Evolutionary conservation across 1,140 invertebrate species (phyloP), one percentile per base, ranked within the genome.

Genomic region (Paralvinella palmiformis): DNA sequence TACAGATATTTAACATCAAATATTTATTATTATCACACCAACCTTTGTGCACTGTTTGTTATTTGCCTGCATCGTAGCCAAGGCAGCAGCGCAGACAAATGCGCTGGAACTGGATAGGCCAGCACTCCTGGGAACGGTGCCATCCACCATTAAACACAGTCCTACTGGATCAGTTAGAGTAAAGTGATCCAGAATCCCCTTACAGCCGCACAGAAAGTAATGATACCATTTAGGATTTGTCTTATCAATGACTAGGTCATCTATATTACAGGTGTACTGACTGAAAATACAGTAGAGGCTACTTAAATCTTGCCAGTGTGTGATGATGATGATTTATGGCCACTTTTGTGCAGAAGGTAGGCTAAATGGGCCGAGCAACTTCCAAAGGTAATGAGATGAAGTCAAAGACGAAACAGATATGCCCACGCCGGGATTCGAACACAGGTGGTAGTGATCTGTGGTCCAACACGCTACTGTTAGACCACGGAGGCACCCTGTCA

Each of bases 51-150:
- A 57, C 22, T 67, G 66, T 56, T 70, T 64, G 0, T 63, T 69
- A 81, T 91, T 87, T n/a, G 86, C 85, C 69, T 88, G 80, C n/a
- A 89, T 80, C 37, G 89, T 88, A n/a, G 89, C 85, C 22, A 99
- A 79, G 33, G 92, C 88, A 10, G 94, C 88, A 48, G 93, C 90
- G 74, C 94, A 95, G 2, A 99, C 96, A 37, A 99, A 81, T 22
- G 96, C 96, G 80, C 94, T 97, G 1, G 96, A 98, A 77, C 94
- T 97, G 0, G 95, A 98, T 6, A 99, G 83, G 5, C 97, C 97
- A 32, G 96, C 90, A 72, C 90, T 89, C 10, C 88, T 86, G 1
- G 95, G 95, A 69, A 99, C 87, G 66, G 85, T 89, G 31, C 96
- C 95, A 79, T 86, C 86, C 7, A 98, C 86, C 52, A 87, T 84